Base-by-base conservation (phyloP, 92 coral and sea anemone species). In the Bergia puertoricense region DNA sequence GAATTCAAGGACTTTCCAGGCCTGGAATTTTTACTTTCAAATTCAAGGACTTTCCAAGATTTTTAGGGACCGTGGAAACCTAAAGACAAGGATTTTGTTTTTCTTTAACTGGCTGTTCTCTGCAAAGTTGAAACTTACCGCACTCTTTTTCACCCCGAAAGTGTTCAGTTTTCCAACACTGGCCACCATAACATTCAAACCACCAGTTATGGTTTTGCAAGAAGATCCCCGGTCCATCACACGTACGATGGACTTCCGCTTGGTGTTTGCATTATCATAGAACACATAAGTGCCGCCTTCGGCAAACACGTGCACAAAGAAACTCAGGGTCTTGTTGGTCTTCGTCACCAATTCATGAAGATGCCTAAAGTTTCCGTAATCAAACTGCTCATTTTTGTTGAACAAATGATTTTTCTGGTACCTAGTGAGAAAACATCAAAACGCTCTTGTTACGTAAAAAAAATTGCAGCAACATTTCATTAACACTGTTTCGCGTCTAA, bases 271-370 rank as follows among this genome's bases (percentile, higher is more conserved):
- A 57, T 97, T 97, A 68, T 97, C 99, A 62, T 97, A 95, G 85
- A 97, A 97, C 86, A 97, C 99, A 72, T 95, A 95, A 2, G 94
- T 93, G 59, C 99, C 99, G 67, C 89, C 89, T 79, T 97, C 96
- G 14, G 83, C 85, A 62, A 97, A 97, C 85, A 94, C 99, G 81
- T 97, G 95, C 41, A 91, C 91, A 57, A 97, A 97, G 85, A 44
- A 85, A 6, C 90, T 65, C 77, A 97, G 78, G 0, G 94, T 91
- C 88, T 94, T 93, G 92, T 95, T 97, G 1, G 98, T 94, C 18
- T 96, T 98, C 11, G 90, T 93, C 14, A 97, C 81, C 85, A 97
- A 86, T 20, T 95, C 92, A 72, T 97, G 98, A 75, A 97, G 94
- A 78, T 91, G 95, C 10, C 97, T 85, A 77, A 97, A 97, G 92